Evolutionary conservation across 64 coral and sea anemone species (phyloP), one percentile per base, ranked within the genome.

Genomic region (Montipora sp.): DNA sequence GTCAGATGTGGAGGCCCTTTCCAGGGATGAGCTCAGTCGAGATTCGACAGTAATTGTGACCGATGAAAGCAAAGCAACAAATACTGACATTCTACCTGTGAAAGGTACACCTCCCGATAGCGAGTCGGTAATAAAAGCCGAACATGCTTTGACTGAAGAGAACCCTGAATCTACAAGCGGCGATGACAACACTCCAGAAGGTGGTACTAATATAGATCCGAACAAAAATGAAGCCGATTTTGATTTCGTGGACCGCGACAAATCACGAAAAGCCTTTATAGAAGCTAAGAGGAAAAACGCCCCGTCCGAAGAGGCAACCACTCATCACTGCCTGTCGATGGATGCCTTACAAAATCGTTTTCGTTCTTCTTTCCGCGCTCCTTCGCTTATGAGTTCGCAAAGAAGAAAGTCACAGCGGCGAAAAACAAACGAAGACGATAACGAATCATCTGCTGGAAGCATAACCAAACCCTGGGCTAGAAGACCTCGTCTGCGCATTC

Each of bases 341-440:
- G 21, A 75, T 3, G 79, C 91, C 15, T 77, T 93, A 5, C 61
- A 24, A 18, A 36, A 16, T 14, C 76, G 77, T 44, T 86, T 86
- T 27, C 87, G 11, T 15, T 80, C 83, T 1, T 21, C 81, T 21
- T 59, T 47, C 13, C 75, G 83, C 7, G 75, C 83, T 16, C 91
- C 91, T 0, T 93, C 91, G 13, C 73, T 93, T 8, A 88, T 93
- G 91, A 79, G 72, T 53, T 93, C 91, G 8, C 63, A 77, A 47
- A 88, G 36, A 57, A 50, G 84, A 61, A 93, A 77, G 22, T 93
- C 91, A 14, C 75, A 87, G 15, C 75, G 84, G 3, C 44, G 81
- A 57, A 48, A 60, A 51, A 46, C 22, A 19, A 16, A 57, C 15
- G 59, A 87, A 43, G 45, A 66, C 12, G 18, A 50, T 3, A 72